These are phyloP conservation scores for Tribolium freemani DNA, from an alignment of 2,888 invertebrate genomes.

Conservation along the genomic window DNA sequence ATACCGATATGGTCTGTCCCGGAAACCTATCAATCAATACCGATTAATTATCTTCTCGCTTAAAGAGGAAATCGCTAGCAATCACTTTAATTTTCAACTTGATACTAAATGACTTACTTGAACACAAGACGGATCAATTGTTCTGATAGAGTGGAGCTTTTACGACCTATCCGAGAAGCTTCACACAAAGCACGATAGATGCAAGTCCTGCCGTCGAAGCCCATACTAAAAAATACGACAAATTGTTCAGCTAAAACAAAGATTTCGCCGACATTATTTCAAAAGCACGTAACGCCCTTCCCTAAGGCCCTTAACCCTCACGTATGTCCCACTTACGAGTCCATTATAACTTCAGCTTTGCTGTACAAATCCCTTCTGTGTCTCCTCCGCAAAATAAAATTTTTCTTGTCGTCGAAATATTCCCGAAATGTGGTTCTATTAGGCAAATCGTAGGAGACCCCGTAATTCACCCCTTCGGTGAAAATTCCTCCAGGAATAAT, in stretches of 20 bases:
- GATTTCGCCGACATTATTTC: background rate
- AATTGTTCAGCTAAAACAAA: background rate
- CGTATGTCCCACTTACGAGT: constrained; percentile 71
- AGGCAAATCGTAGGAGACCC: constrained; percentile 82
- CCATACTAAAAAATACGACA: constrained; percentile 74
- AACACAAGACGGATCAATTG: constrained; percentile 80
- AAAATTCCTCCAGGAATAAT: constrained; percentile 72
- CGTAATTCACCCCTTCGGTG: constrained; percentile 80
- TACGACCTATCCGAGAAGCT: constrained; percentile 70
- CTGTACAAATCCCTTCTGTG: constrained; percentile 78
- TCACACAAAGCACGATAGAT: constrained; percentile 82
- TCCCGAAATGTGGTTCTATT: constrained; percentile 69
- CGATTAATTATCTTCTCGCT: constrained; percentile 38
- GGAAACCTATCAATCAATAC: constrained; percentile 72
- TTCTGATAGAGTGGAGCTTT: constrained; percentile 74
- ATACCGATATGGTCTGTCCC: constrained; percentile 73
- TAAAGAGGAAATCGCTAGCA: constrained; percentile 11
- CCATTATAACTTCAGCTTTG: constrained; percentile 77
- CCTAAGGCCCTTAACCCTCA: background rate
- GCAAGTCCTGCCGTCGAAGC: constrained; percentile 80
- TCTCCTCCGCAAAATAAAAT: constrained; percentile 71
- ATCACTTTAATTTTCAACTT: constrained; percentile 7
- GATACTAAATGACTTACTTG: constrained; percentile 69
- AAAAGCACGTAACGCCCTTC: too few species aligned
- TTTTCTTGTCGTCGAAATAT: constrained; percentile 50